Base-by-base conservation (phyloP, 1,140 invertebrate genomes). In the Drosophila sturtevanti region DNA sequence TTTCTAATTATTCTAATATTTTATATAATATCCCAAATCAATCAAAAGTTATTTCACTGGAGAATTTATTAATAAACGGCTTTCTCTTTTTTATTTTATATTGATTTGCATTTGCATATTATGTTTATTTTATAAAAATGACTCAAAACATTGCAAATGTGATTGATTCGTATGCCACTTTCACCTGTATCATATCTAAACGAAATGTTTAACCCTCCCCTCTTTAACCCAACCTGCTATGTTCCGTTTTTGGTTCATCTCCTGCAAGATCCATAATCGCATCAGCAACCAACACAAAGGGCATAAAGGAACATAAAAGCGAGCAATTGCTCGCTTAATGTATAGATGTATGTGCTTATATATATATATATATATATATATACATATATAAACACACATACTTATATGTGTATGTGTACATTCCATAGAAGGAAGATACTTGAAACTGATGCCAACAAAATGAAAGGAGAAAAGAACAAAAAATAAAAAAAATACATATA, bases 301-400 rank as follows among this genome's bases (percentile, higher is more conserved):
- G 67, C 68, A 79, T 70, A 63, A 86, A 81, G 34, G 66, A 78
- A 86, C 66, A 81, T 68, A 64, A 78, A 87, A 62, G 55, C 70
- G 68, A 87, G 67, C 77, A 81, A 69, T 85, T 70, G 73, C 55
- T 81, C 60, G 78, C 61, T 78, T 74, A 86, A 78, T 86, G 81
- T 77, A 70, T 76, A 66, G 12, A 11, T 67, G 12, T 55, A 51
- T 22, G 9, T 63, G 37, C 63, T 14, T 41, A n/a, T 16, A 41
- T 41, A n/a, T 44, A 16, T 71, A 70, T 77, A 81, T 77, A 75
- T 71, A 73, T 81, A 24, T 71, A 75, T 81, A 86, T 77, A 70
- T 76, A 66, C 16, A 10, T 59, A 11, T 55, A 51, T 22, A 10
- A 56, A 54, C 63, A 41, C 14, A n/a, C 7, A 41, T 44, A 16